Conservation (phyloP, 2,888 invertebrate species). For the Drosophila neonasuta region DNA sequence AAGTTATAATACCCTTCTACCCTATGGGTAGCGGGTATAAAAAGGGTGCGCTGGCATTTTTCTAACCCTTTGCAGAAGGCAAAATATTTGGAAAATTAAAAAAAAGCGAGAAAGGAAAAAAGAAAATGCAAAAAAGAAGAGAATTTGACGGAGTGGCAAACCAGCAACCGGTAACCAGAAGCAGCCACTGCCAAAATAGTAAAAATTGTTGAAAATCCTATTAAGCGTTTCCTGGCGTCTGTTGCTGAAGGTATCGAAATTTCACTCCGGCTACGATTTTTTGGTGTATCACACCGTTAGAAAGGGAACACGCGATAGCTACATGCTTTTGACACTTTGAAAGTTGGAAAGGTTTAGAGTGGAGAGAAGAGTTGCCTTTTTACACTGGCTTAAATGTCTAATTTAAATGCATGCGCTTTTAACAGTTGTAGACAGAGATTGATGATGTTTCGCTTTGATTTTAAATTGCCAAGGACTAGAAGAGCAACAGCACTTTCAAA, state of each 20-base stretch:
- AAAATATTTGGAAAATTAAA: slow-evolving; percentile 69
- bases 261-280: slow-evolving; percentile 8
- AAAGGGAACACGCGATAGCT: slow-evolving; percentile 6
- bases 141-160: slow-evolving; percentile 48
- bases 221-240: slow-evolving; percentile 71
- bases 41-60: slow-evolving; percentile 70
- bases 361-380: slow-evolving; percentile 24
- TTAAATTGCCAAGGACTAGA: slow-evolving; percentile 51
- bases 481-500: slow-evolving; percentile 15
- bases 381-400: slow-evolving; percentile 78
- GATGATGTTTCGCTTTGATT: slow-evolving; percentile 69
- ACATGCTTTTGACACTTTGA: slow-evolving; percentile 51
- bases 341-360: slow-evolving; percentile 30
- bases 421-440: slow-evolving; percentile 79
- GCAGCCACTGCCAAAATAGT: slow-evolving; percentile 66
- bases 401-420: slow-evolving; percentile 81
- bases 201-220: slow-evolving; percentile 74
- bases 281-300: slow-evolving; percentile 34
- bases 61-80: slow-evolving; percentile 64
- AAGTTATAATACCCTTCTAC: too few species aligned
- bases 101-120: slow-evolving; percentile 36
- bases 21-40: too few species aligned
- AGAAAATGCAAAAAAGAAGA: slow-evolving; percentile 30
- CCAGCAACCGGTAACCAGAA: slow-evolving; percentile 57
- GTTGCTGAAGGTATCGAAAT: slow-evolving; percentile 58